Base-by-base conservation (phyloP, 2,797 vertebrate genomes). In the Anolis apletophallus region DNA sequence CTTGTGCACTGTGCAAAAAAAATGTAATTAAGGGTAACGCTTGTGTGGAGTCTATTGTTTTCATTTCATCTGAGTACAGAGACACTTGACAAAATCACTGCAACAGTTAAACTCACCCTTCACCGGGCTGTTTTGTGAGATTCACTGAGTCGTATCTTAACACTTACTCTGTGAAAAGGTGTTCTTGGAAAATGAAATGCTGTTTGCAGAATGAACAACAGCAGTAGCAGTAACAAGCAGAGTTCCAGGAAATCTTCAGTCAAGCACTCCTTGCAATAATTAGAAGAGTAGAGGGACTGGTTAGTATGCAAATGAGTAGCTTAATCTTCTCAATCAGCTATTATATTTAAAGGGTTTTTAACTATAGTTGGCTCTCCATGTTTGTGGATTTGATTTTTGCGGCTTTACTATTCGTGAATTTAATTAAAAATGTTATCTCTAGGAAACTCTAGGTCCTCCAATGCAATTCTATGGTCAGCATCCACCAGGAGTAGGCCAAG, bases 291-390 rank as follows among this genome's bases (percentile, higher is more conserved):
- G 74, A 93, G 96, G 96, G 95, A 96, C 95, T 95, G 96, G 96
- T 97, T 97, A 96, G 97, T 96, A 97, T 97, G 96, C 88, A 96
- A 96, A 97, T 96, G 88, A 96, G 90, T 87, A 95, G 88, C 93
- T 95, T 96, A 95, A 94, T 94, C 95, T 88, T 96, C 96, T 97
- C 96, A 96, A 96, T 96, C 96, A 96, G 95, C 94, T 95, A 94
- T 94, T 96, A 96, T 96, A 95, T 94, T 95, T 94, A 88, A 94
- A 95, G 95, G 94, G 93, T 96, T 96, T 93, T 95, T 94, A 95
- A 94, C 84, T 0, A 46, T 6, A 46, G 46, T 46, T 46, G 46
- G 46, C 46, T 46, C 46, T 3, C 7, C 7, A 8, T 46, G 46
- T 46, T 46, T 46, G 46, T 46, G 46, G 46, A 7, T 46, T 46